Base-by-base conservation (phyloP, 2,888 invertebrate genomes). In the Eretmocerus hayati region DNA sequence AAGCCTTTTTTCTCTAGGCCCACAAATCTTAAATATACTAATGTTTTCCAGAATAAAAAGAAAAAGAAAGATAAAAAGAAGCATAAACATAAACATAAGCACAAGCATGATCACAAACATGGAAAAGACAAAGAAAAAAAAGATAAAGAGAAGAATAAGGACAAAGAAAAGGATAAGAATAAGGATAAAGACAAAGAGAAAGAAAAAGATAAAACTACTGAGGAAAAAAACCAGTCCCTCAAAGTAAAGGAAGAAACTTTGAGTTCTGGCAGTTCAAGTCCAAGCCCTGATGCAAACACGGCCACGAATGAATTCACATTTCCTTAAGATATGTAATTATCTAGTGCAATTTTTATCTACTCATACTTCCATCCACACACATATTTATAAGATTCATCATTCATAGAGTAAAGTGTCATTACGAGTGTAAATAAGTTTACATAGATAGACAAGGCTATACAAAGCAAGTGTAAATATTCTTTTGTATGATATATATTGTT, bases 31-130 rank as follows among this genome's bases (percentile, higher is more conserved):
- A 21, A 40, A n/a, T 31, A n/a, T 9, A 32, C 32, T 42, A 11
- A 15, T 18, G 9, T 18, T n/a, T 61, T 57, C 2, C 49, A 66
- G 64, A 62, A 60, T 61, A 71, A 83, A 75, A 84, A 84, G 71
- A 85, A 86, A 71, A 80, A 91, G 72, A 93, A 92, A 67, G 90
- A 93, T 67, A 92, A 91, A 67, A 90, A 92, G 64, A 91, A 90
- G 64, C 88, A 91, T 66, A 90, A 89, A 60, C 88, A 90, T 42
- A 75, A 80, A 51, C 79, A 81, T 58, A 76, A 78, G 53, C 76
- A 79, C 58, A 67, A 71, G 53, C 76, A 78, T 65, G 87, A 79
- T 56, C 78, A 79, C 54, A 73, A 77, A 51, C 76, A 78, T 57
- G 74, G 75, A 52, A 72, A 76, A 54, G 71, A 79, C 30, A 77